Conservation (phyloP, 2,888 invertebrate species). For the Sinotaia quadrata region DNA sequence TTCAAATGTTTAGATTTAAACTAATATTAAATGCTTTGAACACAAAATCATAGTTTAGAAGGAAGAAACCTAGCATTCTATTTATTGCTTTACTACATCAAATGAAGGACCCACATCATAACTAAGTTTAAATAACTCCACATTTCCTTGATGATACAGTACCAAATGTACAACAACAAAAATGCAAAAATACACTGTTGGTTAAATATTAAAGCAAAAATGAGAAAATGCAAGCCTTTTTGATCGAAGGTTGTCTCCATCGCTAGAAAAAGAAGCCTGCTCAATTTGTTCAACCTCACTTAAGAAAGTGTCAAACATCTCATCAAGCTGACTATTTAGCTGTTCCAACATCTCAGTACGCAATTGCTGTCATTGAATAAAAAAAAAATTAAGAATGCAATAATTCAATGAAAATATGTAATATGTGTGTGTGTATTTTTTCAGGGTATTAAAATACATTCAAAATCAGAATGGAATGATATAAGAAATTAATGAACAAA, state of each 20-base stretch:
- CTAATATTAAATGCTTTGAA: background rate
- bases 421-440: too few relatives aligned
- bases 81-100: background rate
- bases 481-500: background rate
- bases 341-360: constrained; percentile 50
- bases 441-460: too few relatives aligned
- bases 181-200: background rate
- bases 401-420: too few relatives aligned
- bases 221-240: background rate
- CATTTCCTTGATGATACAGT: too few relatives aligned
- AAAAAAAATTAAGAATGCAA: too few relatives aligned
- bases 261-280: background rate
- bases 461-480: background rate
- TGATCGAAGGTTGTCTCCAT: background rate
- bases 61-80: background rate
- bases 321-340: constrained; percentile 59
- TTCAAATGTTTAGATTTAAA: background rate
- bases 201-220: too few relatives aligned
- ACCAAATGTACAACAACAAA: background rate
- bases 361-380: constrained; percentile 46
- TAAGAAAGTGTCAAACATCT: constrained; percentile 70
- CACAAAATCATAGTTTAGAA: background rate
- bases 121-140: too few relatives aligned
- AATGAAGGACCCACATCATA: background rate
- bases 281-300: constrained; percentile 69